phyloP scores from a whole-genome alignment of 2,888 invertebrate genomes.

The Panorpa germanica region DNA sequence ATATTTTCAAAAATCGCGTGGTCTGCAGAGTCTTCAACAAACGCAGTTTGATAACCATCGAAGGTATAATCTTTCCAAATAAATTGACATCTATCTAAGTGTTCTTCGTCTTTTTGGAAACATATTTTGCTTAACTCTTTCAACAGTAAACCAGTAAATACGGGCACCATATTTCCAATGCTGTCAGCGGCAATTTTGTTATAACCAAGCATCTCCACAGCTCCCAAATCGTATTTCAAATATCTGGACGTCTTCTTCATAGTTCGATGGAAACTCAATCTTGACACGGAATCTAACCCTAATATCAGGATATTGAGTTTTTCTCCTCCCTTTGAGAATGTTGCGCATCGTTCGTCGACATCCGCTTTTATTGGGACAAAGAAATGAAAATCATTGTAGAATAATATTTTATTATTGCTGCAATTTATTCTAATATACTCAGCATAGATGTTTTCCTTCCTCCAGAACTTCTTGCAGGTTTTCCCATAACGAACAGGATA shows the following conservation, averaged over 20 bases:
- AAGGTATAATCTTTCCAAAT: conserved; percentile 66
- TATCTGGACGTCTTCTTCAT: conserved; percentile 51
- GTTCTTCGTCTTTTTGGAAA: conserved; percentile 30
- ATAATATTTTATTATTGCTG: conserved; percentile 21
- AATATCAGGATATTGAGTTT: conserved; percentile 59
- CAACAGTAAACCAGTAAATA: conserved; percentile 51
- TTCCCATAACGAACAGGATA: conserved; percentile 28
- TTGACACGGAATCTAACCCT: conserved; percentile 72
- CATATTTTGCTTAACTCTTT: conserved; percentile 43
- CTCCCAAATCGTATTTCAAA: conserved; percentile 34
- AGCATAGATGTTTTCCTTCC: conserved; percentile 25
- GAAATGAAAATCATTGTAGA: conserved; percentile 50
- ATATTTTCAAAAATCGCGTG: conserved; percentile 68
- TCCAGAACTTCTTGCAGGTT: conserved; percentile 28
- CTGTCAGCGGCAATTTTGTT: conserved; percentile 92
- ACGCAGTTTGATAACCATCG: conserved; percentile 55
- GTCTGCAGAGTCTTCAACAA: conserved; percentile 64
- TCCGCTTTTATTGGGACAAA: conserved; percentile 32
- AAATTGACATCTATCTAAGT: conserved; percentile 64
- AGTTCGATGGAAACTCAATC: conserved; percentile 67
- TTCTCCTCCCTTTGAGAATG: too few species aligned
- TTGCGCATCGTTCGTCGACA: conserved; percentile 12
- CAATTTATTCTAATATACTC: conserved; percentile 57
- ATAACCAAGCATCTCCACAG: conserved; percentile 69
- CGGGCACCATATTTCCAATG: conserved; percentile 72